These are phyloP conservation scores for Scaptodrosophila lebanonensis DNA, from an alignment of 1,140 invertebrate species.

Conservation along the genomic window DNA sequence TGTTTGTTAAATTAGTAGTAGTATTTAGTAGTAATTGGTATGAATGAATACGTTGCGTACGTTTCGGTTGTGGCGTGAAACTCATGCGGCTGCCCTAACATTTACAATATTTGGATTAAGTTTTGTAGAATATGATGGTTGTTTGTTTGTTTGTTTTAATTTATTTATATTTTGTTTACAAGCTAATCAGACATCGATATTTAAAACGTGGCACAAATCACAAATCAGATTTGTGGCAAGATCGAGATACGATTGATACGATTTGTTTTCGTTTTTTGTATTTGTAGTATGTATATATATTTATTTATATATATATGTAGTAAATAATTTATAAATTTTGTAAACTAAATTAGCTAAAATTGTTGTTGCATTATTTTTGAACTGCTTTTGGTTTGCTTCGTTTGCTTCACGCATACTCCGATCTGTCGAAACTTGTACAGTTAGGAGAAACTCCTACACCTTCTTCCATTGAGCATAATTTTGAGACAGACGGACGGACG, in stretches of 20 bases:
- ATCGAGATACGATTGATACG: conserved; percentile 73
- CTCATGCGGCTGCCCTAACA: conserved; percentile 12
- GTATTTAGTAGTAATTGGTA: conserved; percentile 58
- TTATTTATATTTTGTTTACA: conserved; percentile 44
- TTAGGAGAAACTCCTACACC: conserved; percentile 46
- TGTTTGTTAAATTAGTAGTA: conserved; percentile 28
- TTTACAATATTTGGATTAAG: conserved; percentile 55
- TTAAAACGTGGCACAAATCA: conserved; percentile 75
- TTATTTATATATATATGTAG: conserved; percentile 40
- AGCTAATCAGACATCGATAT: conserved; percentile 74
- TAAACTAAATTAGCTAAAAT: conserved; percentile 74
- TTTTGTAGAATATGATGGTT: conserved; percentile 53
- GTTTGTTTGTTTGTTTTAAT: conserved; percentile 43
- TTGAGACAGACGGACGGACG: too few relatives aligned
- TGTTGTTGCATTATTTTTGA: conserved; percentile 58
- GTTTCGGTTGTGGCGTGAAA: conserved; percentile 3
- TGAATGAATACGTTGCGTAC: conserved; percentile 45
- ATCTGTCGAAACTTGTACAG: conserved; percentile 30
- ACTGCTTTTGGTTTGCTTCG: conserved; percentile 72
- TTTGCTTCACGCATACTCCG: conserved; percentile 40
- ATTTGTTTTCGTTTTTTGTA: conserved; percentile 51
- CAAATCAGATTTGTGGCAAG: conserved; percentile 71
- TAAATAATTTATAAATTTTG: conserved; percentile 63
- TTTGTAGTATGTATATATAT: conserved; percentile 18
- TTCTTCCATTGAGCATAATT: too few relatives aligned